Percentiles rank a stretch among this genome's conserved stretches.
phyloP scores from a whole-genome alignment of 2,888 invertebrate genomes.

The Odontomyia ornata region DNA sequence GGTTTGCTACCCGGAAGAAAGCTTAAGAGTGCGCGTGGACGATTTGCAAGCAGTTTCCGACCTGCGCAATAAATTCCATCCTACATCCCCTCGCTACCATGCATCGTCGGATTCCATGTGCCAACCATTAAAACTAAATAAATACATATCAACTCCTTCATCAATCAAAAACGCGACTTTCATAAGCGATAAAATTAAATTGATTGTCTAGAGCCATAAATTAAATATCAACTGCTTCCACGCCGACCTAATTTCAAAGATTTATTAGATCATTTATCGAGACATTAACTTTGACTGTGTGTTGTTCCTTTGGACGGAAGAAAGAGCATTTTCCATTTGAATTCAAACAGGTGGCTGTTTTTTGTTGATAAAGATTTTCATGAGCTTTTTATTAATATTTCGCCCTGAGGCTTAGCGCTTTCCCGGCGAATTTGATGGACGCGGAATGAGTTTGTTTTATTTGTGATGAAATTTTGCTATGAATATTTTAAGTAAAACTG shows the following conservation, averaged over 20 bases:
- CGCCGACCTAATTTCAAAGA: not conserved
- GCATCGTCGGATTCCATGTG: not conserved
- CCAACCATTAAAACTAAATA: not conserved
- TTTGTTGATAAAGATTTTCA: not conserved
- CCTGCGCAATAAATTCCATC: not conserved
- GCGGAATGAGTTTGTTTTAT: not conserved
- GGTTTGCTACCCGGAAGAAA: not conserved
- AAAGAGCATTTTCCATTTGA: conserved; percentile 8
- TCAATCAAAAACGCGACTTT: conserved; percentile 28
- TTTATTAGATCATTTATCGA: not conserved
- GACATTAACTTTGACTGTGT: not conserved
- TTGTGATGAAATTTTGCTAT: too few species aligned
- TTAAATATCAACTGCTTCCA: conserved; percentile 12
- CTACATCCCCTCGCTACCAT: not conserved
- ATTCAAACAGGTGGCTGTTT: not conserved
- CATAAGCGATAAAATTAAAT: conserved; percentile 10
- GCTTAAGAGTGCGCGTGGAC: not conserved
- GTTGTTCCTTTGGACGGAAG: not conserved
- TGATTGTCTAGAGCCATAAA: conserved; percentile 16
- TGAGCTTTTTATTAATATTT: not conserved
- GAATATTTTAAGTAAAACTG: too few species aligned
- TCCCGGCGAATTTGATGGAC: not conserved
- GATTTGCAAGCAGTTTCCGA: not conserved
- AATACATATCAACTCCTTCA: conserved; percentile 5
- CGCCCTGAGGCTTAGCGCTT: not conserved